Percentiles rank a stretch among this genome's conserved stretches.
Evolutionary conservation across 2,797 vertebrate genomes (phyloP).

Genomic region (Myiotriccus ornatus): DNA sequence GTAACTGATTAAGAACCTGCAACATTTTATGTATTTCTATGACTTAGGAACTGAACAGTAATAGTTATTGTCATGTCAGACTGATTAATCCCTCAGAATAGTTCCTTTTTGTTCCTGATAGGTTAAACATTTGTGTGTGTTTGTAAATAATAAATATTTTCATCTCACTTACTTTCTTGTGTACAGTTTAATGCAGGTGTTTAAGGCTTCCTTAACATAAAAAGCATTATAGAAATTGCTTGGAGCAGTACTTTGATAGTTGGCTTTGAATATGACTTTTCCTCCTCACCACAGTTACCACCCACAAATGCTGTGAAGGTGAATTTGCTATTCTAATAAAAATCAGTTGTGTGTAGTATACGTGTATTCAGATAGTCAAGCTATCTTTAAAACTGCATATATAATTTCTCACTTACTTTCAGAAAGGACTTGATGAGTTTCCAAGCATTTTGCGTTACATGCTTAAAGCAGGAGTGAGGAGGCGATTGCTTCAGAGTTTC

Average conservation of each 20-base stretch:
- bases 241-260: constrained; percentile 21
- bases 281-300: background rate
- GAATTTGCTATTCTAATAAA: background rate
- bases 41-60: background rate
- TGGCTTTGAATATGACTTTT: constrained; percentile 35
- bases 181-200: constrained; percentile 25
- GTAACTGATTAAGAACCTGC: background rate
- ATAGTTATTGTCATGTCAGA: background rate
- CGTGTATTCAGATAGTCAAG: background rate
- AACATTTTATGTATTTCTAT: background rate
- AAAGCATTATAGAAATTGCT: constrained; percentile 1
- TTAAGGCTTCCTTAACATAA: constrained; percentile 47
- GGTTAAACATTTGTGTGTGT: background rate
- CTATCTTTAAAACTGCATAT: background rate
- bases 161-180: background rate
- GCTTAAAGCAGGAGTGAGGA: background rate
- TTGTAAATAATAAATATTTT: background rate
- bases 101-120: background rate
- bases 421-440: background rate
- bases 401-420: background rate
- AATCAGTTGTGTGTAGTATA: background rate
- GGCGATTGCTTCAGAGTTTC: background rate
- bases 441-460: background rate
- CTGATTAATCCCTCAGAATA: background rate
- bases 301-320: background rate